Conservation (phyloP, 1,140 invertebrate species). For the Caerostris darwini region DNA sequence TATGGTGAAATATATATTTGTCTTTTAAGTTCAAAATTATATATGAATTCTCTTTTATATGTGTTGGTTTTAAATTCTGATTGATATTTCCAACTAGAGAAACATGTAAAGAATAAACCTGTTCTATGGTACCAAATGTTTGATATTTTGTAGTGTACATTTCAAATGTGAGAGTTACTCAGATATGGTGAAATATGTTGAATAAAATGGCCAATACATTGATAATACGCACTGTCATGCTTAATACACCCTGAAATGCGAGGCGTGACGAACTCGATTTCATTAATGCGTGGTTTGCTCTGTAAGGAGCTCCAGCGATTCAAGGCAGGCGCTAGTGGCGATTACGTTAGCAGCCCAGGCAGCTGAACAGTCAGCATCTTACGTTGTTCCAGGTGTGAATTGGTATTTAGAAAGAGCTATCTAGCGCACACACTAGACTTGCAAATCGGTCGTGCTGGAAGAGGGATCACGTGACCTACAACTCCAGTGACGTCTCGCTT, state of each 20-base stretch:
- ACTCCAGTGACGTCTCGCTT: neutral
- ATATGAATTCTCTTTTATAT: no score
- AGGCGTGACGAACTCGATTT: conserved; percentile 3
- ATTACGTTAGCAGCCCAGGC: neutral
- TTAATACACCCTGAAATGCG: neutral
- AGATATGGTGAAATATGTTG: no score
- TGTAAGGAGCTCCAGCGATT: neutral
- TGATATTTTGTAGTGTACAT: no score
- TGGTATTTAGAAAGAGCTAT: neutral
- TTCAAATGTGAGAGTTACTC: no score
- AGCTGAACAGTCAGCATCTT: neutral
- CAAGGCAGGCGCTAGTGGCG: neutral
- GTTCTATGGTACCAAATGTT: no score
- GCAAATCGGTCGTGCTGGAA: neutral
- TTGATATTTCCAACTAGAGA: no score
- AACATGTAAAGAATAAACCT: no score
- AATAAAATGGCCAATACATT: neutral
- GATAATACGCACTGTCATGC: neutral
- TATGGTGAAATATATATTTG: no score
- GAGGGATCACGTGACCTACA: neutral
- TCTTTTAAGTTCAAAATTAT: no score
- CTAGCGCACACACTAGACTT: neutral
- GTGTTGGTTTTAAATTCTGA: no score
- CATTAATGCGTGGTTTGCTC: neutral
- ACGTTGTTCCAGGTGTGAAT: conserved; percentile 5